Base-by-base conservation (phyloP, 2,888 invertebrate genomes). In the Microctonus hyperodae region DNA sequence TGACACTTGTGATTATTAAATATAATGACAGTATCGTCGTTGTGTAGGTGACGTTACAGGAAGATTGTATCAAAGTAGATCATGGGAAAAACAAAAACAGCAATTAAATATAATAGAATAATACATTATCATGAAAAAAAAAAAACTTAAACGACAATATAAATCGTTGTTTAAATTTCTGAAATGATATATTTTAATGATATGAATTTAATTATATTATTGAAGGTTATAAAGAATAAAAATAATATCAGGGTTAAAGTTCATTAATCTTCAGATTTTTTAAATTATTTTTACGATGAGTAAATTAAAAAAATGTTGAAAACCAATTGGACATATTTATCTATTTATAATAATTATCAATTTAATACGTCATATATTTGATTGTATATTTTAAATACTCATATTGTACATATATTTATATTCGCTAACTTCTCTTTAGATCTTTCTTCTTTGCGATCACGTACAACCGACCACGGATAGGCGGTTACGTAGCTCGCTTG, bases 281-380 rank as follows among this genome's bases (percentile, higher is more conserved):
- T 59, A 60, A 65, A 68, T 70, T 72, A n/a, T n/a, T n/a, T n/a
- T n/a, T 70, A 67, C 9, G 64, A 55, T 22, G 56, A n/a, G 31
- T 64, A 63, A 68, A 70, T 60, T 67, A 62, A 68, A 67, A 59
- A 68, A 64, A 60, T 65, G 67, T 70, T 67, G 60, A 59, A 37
- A n/a, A n/a, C 63, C 35, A 53, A 28, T 48, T 35, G 75, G 75
- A 76, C 75, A 75, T 76, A 23, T 69, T n/a, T n/a, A 37, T 35
- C 35, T 35, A 76, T 76, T n/a, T n/a, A n/a, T n/a, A n/a, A n/a
- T 73, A 75, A 76, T 77, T 75, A 76, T 70, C 69, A 64, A 37
- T 16, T 50, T 56, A 67, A n/a, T n/a, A 73, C 71, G 74, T 75
- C 74, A 73, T 69, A 59, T 65, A 58, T 35, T 31, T 44, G 44